phyloP scores from a whole-genome alignment of 2,113 vertebrate species.

The Dicaeum eximium region DNA sequence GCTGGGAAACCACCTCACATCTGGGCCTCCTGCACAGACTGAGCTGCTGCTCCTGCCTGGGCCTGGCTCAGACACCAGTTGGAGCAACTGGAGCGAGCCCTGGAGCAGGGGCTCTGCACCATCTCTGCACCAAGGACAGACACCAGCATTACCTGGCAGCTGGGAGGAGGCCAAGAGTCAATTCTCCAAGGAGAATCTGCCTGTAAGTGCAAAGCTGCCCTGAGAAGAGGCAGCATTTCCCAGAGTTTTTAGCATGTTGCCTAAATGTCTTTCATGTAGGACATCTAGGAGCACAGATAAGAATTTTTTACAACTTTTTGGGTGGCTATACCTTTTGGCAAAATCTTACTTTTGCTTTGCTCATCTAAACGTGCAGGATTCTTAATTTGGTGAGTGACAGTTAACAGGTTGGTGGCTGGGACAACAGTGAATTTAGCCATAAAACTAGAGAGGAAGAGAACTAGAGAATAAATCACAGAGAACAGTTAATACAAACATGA shows the following conservation, averaged over 20 bases:
- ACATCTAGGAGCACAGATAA: not conserved
- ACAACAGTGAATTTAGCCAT: not conserved
- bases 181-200: not conserved
- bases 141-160: not conserved
- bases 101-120: not conserved
- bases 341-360: not conserved
- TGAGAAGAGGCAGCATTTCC: not conserved
- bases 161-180: not conserved
- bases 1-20: not conserved
- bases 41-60: not conserved
- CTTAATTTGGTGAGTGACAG: not conserved
- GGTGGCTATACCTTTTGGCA: not conserved
- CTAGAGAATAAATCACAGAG: not conserved
- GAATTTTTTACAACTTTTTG: not conserved
- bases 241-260: not conserved
- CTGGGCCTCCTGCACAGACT: not conserved
- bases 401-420: not conserved
- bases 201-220: not conserved
- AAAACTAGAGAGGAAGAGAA: not conserved
- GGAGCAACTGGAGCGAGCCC: fast-evolving
- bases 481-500: not conserved
- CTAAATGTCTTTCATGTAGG: not conserved
- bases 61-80: fast-evolving
- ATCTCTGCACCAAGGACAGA: not conserved
- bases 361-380: not conserved